phyloP scores from a whole-genome alignment of 2,113 vertebrate genomes.

The Diphyllodes magnificus region DNA sequence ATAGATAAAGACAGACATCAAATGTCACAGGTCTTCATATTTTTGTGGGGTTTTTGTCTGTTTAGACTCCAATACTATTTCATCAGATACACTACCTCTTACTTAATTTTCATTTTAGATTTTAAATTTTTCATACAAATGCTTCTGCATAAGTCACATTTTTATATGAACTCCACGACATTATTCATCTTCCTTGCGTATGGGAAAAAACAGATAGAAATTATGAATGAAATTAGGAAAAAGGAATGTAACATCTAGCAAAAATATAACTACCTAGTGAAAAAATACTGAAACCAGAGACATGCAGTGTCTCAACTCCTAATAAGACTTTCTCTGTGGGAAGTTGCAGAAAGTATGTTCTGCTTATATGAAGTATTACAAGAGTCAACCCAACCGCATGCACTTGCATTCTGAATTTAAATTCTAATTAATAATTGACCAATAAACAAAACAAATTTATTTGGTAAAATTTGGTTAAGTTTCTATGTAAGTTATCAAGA shows the following conservation, averaged over 20 bases:
- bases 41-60: background rate
- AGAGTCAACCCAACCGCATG: background rate
- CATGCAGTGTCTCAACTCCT: background rate
- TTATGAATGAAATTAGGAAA: background rate
- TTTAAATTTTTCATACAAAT: background rate
- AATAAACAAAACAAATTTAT: background rate
- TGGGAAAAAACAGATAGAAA: background rate
- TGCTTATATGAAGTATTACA: background rate
- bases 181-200: background rate
- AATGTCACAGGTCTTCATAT: background rate
- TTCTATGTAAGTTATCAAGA: background rate
- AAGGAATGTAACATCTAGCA: background rate
- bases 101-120: background rate
- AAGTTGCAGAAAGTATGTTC: background rate
- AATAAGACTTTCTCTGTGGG: background rate
- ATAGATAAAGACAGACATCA: background rate
- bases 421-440: background rate
- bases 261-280: background rate
- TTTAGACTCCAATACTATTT: background rate
- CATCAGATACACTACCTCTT: background rate
- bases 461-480: background rate
- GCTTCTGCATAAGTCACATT: background rate
- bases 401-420: background rate
- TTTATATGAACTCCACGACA: background rate
- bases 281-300: background rate